Percentiles rank a stretch among this genome's conserved stretches.
phyloP scores from a whole-genome alignment of 2,113 vertebrate species.

The Emydura subglobosa region DNA sequence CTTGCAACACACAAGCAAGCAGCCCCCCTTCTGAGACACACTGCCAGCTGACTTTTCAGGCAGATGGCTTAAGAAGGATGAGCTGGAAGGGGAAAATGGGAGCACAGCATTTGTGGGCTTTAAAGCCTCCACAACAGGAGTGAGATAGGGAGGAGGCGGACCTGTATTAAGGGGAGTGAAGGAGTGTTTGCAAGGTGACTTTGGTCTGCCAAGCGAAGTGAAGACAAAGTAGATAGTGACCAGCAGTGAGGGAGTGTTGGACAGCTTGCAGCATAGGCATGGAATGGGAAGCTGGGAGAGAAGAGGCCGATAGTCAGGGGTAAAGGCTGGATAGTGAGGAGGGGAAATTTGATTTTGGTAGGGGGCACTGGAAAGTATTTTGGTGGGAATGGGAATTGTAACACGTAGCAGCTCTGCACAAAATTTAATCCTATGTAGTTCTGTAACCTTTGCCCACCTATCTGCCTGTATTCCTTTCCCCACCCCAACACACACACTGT shows the following conservation, averaged over 20 bases:
- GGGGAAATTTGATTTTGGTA: neutral
- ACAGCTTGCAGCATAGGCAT: neutral
- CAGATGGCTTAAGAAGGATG: neutral
- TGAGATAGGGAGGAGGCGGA: neutral
- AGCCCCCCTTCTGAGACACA: no score
- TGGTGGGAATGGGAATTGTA: neutral
- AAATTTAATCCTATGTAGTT: neutral
- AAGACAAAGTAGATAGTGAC: neutral
- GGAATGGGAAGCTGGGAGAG: neutral
- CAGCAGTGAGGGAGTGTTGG: neutral
- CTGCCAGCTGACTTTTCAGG: neutral
- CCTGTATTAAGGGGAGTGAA: neutral
- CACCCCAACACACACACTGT: neutral
- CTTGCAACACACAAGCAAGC: no score
- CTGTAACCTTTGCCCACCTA: neutral
- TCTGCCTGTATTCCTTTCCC: neutral
- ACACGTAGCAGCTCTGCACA: neutral
- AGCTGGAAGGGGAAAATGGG: neutral
- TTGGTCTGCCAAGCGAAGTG: neutral
- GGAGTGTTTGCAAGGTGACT: no score
- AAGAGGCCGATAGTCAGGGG: neutral
- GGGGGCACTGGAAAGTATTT: neutral
- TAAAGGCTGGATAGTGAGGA: no score
- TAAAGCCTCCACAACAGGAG: neutral
- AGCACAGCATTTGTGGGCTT: neutral